These are phyloP conservation scores for Lophochroa leadbeateri DNA, from an alignment of 2,113 vertebrate genomes.

Conservation along the genomic window DNA sequence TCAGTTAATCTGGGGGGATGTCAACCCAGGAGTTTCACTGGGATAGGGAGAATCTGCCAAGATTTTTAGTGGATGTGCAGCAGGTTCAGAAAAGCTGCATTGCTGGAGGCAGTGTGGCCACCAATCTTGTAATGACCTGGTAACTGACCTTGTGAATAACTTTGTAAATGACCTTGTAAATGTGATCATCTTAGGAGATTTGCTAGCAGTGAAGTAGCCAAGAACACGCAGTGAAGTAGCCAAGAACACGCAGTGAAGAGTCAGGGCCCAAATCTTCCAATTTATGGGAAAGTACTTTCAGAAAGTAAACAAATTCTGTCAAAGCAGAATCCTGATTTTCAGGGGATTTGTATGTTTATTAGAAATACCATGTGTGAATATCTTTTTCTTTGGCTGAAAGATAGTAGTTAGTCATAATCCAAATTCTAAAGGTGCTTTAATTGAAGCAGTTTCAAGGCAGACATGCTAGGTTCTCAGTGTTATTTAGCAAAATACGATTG, in stretches of 20 bases:
- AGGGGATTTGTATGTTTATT: background rate
- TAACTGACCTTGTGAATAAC: background rate
- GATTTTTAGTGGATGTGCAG: background rate
- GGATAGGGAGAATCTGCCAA: background rate
- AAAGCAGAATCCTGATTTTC: background rate
- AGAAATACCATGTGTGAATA: background rate
- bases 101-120: background rate
- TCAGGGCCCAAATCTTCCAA: background rate
- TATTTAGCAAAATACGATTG: background rate
- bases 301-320: constrained; percentile 2
- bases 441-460: background rate
- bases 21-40: background rate
- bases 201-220: background rate
- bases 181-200: background rate
- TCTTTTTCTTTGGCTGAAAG: background rate
- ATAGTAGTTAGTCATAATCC: background rate
- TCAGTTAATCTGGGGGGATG: background rate
- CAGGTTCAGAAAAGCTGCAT: background rate
- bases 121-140: background rate
- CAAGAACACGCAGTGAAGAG: background rate
- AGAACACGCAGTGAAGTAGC: background rate
- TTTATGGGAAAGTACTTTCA: constrained; percentile 9
- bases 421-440: background rate
- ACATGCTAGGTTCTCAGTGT: background rate
- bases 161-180: background rate